Evolutionary conservation across 2,888 invertebrate species (phyloP).

Genomic region (Tholera decimalis): DNA sequence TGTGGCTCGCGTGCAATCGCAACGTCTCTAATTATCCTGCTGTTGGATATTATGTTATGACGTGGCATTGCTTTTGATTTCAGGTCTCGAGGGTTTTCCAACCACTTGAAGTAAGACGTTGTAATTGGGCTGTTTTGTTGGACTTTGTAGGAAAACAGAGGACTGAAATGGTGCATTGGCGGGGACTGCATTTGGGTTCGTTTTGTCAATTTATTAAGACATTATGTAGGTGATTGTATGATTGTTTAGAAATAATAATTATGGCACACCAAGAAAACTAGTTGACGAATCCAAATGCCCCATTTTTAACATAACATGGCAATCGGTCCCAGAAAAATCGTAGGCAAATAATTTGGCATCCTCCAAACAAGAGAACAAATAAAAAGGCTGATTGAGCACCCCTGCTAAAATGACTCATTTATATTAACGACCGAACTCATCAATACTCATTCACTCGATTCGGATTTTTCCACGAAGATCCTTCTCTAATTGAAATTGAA

Average conservation of each 20-base stretch:
- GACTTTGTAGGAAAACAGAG: slow-evolving; percentile 5
- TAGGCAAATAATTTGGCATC: slow-evolving; percentile 63
- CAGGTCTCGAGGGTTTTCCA: slow-evolving; percentile 61
- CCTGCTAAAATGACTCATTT: slow-evolving; percentile 85
- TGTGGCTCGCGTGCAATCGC: slow-evolving; percentile 86
- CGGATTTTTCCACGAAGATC: slow-evolving; percentile 87
- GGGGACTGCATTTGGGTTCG: too few relatives aligned
- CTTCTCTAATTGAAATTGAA: slow-evolving; percentile 91
- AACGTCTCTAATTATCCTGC: slow-evolving; percentile 80
- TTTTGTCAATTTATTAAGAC: neutral
- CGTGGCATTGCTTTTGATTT: slow-evolving; percentile 71
- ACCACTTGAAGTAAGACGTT: slow-evolving; percentile 50
- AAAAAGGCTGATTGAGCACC: slow-evolving; percentile 80
- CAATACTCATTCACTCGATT: slow-evolving; percentile 88
- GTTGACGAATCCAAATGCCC: slow-evolving; percentile 31
- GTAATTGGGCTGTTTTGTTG: slow-evolving; percentile 56
- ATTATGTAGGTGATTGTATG: neutral
- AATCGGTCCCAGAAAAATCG: slow-evolving; percentile 49
- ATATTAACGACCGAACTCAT: slow-evolving; percentile 88
- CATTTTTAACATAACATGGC: slow-evolving; percentile 29
- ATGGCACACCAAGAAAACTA: slow-evolving; percentile 23
- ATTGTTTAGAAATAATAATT: neutral
- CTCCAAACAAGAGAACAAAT: slow-evolving; percentile 72
- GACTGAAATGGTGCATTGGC: slow-evolving; percentile 9
- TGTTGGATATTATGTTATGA: slow-evolving; percentile 73